These are phyloP conservation scores for Tachina grossa DNA, from an alignment of 2,888 invertebrate species.

Conservation along the genomic window DNA sequence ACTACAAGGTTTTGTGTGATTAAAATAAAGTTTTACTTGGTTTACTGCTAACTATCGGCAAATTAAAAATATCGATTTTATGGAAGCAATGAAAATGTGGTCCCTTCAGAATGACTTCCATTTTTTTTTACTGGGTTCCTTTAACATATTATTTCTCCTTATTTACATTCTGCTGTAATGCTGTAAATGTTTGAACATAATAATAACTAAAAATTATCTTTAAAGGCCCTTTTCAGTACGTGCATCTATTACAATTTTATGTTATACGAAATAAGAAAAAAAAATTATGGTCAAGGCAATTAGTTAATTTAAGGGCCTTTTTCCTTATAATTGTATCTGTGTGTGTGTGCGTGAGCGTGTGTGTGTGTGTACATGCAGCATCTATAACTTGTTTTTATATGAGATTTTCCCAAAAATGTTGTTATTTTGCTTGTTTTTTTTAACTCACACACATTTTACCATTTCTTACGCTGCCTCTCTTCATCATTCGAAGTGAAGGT, in stretches of 20 bases:
- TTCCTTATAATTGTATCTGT: conserved; percentile 3
- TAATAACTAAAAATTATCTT: neutral
- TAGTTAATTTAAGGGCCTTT: conserved; percentile 68
- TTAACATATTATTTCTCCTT: no score
- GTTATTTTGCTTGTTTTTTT: conserved; percentile 34
- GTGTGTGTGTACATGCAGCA: neutral
- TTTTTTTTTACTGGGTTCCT: no score
- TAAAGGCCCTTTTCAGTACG: neutral
- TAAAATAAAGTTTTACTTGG: no score
- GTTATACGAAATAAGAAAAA: neutral
- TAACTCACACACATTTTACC: neutral
- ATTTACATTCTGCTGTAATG: no score
- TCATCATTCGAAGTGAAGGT: conserved; percentile 31
- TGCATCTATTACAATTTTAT: neutral
- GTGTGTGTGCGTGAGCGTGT: neutral
- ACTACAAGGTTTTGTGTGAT: no score
- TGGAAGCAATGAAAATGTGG: no score
- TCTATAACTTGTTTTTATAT: conserved; percentile 32
- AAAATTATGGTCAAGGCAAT: conserved; percentile 66
- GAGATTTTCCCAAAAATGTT: conserved; percentile 47
- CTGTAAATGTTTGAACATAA: no score
- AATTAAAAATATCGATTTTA: no score
- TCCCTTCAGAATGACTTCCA: no score
- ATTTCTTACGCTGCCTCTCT: conserved; percentile 27
- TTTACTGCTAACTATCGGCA: no score